Evolutionary conservation across 2,797 vertebrate species (phyloP).

Genomic region (Eremophila alpestris): DNA sequence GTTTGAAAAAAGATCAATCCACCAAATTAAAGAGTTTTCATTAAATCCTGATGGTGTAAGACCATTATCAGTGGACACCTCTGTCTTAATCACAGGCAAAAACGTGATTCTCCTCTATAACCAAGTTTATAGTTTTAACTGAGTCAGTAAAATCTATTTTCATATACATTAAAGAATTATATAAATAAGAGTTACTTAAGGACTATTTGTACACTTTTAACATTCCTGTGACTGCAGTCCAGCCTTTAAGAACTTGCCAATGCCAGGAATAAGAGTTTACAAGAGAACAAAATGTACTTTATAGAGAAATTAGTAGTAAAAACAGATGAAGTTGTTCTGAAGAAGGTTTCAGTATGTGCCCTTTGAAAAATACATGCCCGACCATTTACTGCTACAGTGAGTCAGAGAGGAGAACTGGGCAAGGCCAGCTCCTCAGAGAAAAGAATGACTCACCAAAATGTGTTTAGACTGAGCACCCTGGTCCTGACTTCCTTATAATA

Average conservation of each 20-base stretch:
- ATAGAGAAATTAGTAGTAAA: slow-evolving; percentile 3
- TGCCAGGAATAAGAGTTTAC: not conserved
- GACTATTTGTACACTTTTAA: not conserved
- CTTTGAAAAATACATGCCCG: slow-evolving; percentile 17
- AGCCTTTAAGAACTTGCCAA: not conserved
- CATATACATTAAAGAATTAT: not conserved
- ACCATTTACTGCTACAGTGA: slow-evolving; percentile 21
- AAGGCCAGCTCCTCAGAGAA: not conserved
- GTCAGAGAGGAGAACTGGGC: slow-evolving; percentile 15
- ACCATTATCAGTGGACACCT: not conserved
- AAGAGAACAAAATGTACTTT: not conserved
- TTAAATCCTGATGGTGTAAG: not conserved
- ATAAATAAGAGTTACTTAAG: not conserved
- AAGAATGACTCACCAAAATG: slow-evolving; percentile 31
- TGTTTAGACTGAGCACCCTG: not conserved
- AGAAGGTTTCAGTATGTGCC: not conserved
- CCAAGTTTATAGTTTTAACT: not conserved
- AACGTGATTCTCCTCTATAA: not conserved
- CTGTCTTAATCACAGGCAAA: not conserved
- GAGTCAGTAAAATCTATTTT: not conserved
- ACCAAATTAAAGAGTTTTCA: not conserved
- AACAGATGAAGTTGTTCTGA: slow-evolving; percentile 8
- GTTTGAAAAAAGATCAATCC: not conserved
- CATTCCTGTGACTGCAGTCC: not conserved
- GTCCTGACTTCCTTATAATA: not conserved